A percentile compares a stretch with the other conserved stretches of the same genome.
Evolutionary conservation across 2,797 vertebrate genomes (phyloP).

Genomic region (Loris lydekkerianus): DNA sequence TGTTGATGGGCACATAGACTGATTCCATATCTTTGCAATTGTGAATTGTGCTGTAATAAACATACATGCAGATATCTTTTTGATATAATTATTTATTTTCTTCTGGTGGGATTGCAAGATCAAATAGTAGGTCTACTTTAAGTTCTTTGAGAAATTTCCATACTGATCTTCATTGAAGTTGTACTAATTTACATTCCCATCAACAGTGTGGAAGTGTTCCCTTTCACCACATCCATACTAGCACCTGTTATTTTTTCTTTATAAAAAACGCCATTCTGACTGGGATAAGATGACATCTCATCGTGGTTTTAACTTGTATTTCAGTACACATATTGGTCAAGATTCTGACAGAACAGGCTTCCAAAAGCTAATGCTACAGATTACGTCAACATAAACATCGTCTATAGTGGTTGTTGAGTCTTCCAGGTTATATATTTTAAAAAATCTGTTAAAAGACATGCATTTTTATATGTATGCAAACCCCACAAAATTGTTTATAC

Average conservation of each 20-base stretch:
- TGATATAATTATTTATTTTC: not conserved
- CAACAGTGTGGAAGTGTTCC: not conserved
- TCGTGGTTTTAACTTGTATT: not conserved
- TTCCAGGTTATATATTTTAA: conserved; percentile 5
- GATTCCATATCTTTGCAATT: not conserved
- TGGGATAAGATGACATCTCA: not conserved
- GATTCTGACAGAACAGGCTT: not conserved
- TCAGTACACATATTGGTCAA: not conserved
- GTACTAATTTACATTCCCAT: not conserved
- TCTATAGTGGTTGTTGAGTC: not conserved
- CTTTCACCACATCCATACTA: not conserved
- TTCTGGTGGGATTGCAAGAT: not conserved
- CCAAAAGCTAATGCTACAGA: not conserved
- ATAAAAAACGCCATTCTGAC: not conserved
- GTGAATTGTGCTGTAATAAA: not conserved
- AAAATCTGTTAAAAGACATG: not conserved
- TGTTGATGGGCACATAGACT: not conserved
- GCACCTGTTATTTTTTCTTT: not conserved
- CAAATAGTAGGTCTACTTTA: not conserved
- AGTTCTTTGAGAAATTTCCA: not conserved
- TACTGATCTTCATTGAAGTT: not conserved
- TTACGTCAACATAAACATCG: not conserved
- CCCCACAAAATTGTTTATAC: not conserved
- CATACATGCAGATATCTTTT: not conserved
- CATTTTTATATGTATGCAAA: not conserved